Base-by-base conservation (phyloP, 64 coral and sea anemone species). In the Platygyra sinensis region DNA sequence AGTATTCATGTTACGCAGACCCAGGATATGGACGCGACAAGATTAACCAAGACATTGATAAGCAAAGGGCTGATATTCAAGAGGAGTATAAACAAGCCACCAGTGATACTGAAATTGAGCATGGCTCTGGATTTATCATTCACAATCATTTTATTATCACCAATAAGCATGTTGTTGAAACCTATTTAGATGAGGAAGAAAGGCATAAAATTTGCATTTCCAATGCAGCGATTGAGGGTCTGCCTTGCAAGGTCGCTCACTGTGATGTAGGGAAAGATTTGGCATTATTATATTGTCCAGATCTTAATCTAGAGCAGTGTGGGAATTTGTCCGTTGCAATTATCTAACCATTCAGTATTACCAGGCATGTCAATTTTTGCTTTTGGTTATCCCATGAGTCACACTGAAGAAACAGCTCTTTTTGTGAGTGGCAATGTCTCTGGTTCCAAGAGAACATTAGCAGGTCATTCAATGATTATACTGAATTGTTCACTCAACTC, bases 341-440 rank as follows among this genome's bases (percentile, higher is more conserved):
- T 77, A 12, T 74, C 72, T 2, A 74, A 36, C 32, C 30, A 74
- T 3, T 27, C 72, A 12, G 8, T 74, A 27, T 74, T 74, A 74
- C 72, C 72, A 74, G 72, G 72, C 11, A 57, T 79, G 76, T 22
- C 52, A 57, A 50, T 79, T 57, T 79, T 54, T 57, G n/a, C 76
- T 13, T 79, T 55, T 79, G 76, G 76, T 79, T 79, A 28, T 29
- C 76, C 76, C 10, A 57, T 79, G 50, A 79, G 76, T 27, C 52
- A 79, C 24, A 79, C 76, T 31, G 76, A 24, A 28, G 50, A 79
- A 15, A 5, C 20, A 57, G 49, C 20, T 79, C 76, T 79, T 2
- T 79, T 79, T 79, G 76, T 79, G 11, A 79, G 8, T 79, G 76
- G 76, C n/a, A 4, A 79, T 30, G 76, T 79, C 55, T 79, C 76